phyloP scores from a whole-genome alignment of 1,140 invertebrate genomes.

The Chlorops oryzae region DNA sequence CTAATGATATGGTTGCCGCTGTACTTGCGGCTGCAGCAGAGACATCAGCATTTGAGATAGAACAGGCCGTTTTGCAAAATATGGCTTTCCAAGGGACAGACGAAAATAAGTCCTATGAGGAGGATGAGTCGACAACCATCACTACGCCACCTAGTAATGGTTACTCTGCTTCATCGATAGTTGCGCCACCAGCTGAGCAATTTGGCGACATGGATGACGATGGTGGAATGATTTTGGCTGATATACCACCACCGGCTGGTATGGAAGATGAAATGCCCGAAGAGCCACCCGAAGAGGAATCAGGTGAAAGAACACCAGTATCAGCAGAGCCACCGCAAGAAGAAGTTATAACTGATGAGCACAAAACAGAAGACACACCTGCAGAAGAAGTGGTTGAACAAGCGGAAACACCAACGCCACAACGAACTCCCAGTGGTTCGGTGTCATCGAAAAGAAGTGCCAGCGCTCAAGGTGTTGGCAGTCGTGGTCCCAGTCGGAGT shows the following conservation, averaged over 20 bases:
- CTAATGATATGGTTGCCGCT: slow-evolving; percentile 9
- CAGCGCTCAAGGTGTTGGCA: slow-evolving; percentile 16
- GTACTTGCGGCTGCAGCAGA: slow-evolving; percentile 11
- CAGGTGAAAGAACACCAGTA: slow-evolving; percentile 1
- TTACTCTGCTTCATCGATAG: slow-evolving; percentile 41
- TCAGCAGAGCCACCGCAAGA: slow-evolving; percentile 10
- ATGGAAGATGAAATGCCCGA: slow-evolving; percentile 18
- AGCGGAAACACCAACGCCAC: slow-evolving; percentile 13
- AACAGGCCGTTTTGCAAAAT: slow-evolving; percentile 9
- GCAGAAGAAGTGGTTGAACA: slow-evolving; percentile 14
- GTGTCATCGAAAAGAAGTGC: slow-evolving; percentile 18
- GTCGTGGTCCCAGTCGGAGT: slow-evolving; percentile 32
- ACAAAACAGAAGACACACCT: slow-evolving; percentile 17
- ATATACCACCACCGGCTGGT: slow-evolving; percentile 27
- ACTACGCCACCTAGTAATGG: slow-evolving; percentile 44
- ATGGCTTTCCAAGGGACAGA: slow-evolving; percentile 7
- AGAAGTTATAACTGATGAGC: slow-evolving; percentile 32
- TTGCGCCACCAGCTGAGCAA: slow-evolving; percentile 37
- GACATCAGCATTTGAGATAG: slow-evolving; percentile 16
- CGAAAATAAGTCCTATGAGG: slow-evolving; percentile 24
- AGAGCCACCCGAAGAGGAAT: not conserved
- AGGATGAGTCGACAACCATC: slow-evolving; percentile 43
- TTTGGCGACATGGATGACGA: slow-evolving; percentile 27
- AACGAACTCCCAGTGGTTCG: slow-evolving; percentile 22
- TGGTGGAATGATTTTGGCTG: slow-evolving; percentile 19